Percentiles rank a stretch among this genome's conserved stretches.
phyloP scores from a whole-genome alignment of 2,888 invertebrate species.

The Acanthosepion lycidas region DNA sequence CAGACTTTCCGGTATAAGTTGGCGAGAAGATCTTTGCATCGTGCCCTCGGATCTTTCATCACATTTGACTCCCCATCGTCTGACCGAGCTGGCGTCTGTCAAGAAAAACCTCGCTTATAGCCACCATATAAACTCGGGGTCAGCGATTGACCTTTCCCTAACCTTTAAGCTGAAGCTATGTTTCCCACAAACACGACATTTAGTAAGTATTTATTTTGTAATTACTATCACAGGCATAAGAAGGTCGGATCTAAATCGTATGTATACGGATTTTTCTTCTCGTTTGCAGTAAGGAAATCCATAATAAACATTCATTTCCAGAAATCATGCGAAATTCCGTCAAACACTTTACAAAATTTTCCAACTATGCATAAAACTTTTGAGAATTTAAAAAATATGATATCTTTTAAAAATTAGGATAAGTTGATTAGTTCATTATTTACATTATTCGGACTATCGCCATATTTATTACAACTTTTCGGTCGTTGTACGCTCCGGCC shows the following conservation, averaged over 20 bases:
- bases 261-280: neutral
- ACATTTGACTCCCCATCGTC: neutral
- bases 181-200: neutral
- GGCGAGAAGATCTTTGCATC: neutral
- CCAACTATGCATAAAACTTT: too few relatives aligned
- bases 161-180: neutral
- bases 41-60: neutral
- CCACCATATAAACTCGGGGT: neutral
- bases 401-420: too few relatives aligned
- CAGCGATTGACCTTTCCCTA: neutral
- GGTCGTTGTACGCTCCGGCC: too few relatives aligned
- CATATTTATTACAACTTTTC: too few relatives aligned
- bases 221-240: neutral
- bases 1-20: neutral
- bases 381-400: too few relatives aligned
- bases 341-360: too few relatives aligned
- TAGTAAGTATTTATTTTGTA: constrained; percentile 33
- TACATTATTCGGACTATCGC: too few relatives aligned
- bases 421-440: too few relatives aligned
- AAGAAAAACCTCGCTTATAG: neutral
- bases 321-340: neutral
- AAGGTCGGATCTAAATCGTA: neutral
- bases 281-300: neutral
- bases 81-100: neutral
- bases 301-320: neutral